Evolutionary conservation across 2,888 invertebrate species (phyloP).

Genomic region (Archaeoteleia sp.): DNA sequence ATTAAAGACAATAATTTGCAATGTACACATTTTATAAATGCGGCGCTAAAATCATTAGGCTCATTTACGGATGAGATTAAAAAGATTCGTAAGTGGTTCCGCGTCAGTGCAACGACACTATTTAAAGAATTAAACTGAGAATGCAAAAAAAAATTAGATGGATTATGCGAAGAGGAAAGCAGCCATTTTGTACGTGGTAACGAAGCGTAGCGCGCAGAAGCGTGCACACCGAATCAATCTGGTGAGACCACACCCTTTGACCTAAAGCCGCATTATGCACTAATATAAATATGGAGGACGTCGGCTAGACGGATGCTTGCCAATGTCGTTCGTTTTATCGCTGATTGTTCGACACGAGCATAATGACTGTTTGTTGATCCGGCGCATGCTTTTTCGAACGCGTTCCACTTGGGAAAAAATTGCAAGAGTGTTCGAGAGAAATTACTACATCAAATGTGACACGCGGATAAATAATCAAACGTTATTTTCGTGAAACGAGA

Average conservation of each 20-base stretch:
- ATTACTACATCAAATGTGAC: too few relatives aligned
- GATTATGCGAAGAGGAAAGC: slow-evolving; percentile 54
- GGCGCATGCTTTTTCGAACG: slow-evolving; percentile 34
- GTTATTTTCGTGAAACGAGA: too few relatives aligned
- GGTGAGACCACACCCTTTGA: slow-evolving; percentile 73
- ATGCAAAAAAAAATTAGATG: slow-evolving; percentile 32
- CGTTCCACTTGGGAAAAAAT: not conserved
- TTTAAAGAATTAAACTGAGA: slow-evolving; percentile 25
- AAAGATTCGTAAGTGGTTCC: slow-evolving; percentile 25
- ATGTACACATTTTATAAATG: too few relatives aligned
- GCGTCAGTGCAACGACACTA: slow-evolving; percentile 25
- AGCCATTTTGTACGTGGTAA: slow-evolving; percentile 62
- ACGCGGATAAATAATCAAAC: too few relatives aligned
- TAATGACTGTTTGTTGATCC: slow-evolving; percentile 33
- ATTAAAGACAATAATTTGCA: too few relatives aligned
- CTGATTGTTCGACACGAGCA: slow-evolving; percentile 36
- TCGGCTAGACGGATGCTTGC: slow-evolving; percentile 45
- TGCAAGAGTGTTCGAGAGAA: too few relatives aligned
- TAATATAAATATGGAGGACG: slow-evolving; percentile 53
- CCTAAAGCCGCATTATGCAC: slow-evolving; percentile 66
- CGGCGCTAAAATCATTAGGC: too few relatives aligned
- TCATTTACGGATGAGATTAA: too few relatives aligned
- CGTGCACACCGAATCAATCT: slow-evolving; percentile 72
- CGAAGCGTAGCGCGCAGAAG: slow-evolving; percentile 70
- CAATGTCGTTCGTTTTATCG: slow-evolving; percentile 48